These are phyloP conservation scores for Zaprionus taronus DNA, from an alignment of 1,140 invertebrate species.

Conservation along the genomic window DNA sequence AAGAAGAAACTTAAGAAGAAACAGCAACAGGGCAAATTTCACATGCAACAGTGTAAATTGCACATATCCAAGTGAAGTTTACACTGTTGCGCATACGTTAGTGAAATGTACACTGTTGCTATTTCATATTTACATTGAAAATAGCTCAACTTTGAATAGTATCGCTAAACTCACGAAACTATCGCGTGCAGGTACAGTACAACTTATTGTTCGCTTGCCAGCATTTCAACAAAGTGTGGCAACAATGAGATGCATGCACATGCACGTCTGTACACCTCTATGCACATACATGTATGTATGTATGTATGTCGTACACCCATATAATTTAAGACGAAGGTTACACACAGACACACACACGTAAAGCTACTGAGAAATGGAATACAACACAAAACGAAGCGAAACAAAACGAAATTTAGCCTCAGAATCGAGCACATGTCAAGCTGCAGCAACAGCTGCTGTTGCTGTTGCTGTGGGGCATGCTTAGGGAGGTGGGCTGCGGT, in stretches of 20 bases:
- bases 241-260: slow-evolving; percentile 31
- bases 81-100: too few species aligned
- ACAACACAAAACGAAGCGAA: slow-evolving; percentile 10
- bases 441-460: slow-evolving; percentile 18
- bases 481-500: background rate
- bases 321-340: slow-evolving; percentile 70
- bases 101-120: background rate
- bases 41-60: background rate
- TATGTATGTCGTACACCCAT: slow-evolving; percentile 31
- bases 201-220: background rate
- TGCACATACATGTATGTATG: background rate
- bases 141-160: background rate
- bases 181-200: background rate
- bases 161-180: background rate
- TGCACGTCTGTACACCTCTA: background rate
- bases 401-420: slow-evolving; percentile 10
- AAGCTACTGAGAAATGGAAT: slow-evolving; percentile 47
- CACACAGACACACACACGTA: slow-evolving; percentile 34
- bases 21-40: background rate
- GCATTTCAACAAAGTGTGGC: slow-evolving; percentile 4
- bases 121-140: background rate
- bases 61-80: too few species aligned
- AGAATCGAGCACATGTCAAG: slow-evolving; percentile 30
- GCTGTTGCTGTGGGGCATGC: background rate
- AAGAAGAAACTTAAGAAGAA: fast-evolving